Conservation (phyloP, 2,888 invertebrate species). For the Lasioglossum malachurum region DNA sequence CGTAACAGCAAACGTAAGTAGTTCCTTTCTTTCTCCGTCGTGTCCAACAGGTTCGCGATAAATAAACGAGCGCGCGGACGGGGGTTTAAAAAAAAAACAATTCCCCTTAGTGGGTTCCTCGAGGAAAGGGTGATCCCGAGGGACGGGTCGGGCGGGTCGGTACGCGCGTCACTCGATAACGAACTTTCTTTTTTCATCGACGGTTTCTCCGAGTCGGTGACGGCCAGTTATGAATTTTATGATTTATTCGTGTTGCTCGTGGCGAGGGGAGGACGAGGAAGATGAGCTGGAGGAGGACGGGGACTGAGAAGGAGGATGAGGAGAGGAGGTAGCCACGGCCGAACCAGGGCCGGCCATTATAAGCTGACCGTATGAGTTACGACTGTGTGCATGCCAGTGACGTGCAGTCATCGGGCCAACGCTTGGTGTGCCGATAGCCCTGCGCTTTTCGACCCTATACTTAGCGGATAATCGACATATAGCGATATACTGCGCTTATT, state of each 20-base stretch:
- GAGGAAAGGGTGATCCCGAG: background rate
- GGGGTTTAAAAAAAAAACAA: background rate
- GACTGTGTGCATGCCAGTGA: slow-evolving; percentile 79
- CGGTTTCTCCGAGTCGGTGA: slow-evolving; percentile 22
- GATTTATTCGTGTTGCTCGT: slow-evolving; percentile 78
- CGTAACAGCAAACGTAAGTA: slow-evolving; percentile 10
- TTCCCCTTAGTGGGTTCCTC: background rate
- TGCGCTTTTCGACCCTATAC: slow-evolving; percentile 78
- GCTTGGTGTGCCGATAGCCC: slow-evolving; percentile 70
- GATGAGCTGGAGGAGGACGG: background rate
- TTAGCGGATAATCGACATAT: slow-evolving; percentile 81
- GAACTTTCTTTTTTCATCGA: slow-evolving; percentile 8
- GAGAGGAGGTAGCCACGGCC: slow-evolving; percentile 19
- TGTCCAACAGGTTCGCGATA: background rate
- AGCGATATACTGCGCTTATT: slow-evolving; percentile 83
- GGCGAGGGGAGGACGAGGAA: slow-evolving; percentile 28
- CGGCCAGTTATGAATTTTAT: slow-evolving; percentile 78
- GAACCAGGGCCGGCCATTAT: slow-evolving; percentile 59
- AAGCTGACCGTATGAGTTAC: slow-evolving; percentile 79
- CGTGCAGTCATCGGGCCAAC: slow-evolving; percentile 81
- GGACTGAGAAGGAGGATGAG: background rate
- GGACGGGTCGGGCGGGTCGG: slow-evolving; percentile 1
- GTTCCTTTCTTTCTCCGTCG: background rate
- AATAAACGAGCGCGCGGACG: background rate
- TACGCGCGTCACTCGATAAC: background rate